Base-by-base conservation (phyloP, 2,113 vertebrate genomes). In the Channa maculata region DNA sequence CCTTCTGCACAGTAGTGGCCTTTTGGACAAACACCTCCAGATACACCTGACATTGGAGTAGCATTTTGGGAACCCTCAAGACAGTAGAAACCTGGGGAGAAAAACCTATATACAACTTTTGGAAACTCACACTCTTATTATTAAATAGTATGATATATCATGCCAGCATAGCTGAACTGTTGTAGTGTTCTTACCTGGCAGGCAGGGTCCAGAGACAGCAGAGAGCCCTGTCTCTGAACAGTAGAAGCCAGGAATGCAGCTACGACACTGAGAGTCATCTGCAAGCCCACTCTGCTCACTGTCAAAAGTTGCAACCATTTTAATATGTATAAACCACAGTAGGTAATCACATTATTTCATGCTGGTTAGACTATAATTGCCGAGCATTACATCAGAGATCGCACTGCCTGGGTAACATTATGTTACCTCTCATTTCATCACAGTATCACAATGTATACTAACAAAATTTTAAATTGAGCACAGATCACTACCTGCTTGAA, bases 1-100 rank as follows among this genome's bases (percentile, higher is more conserved):
- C 94, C 88, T 2, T 84, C 72, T 55, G 92, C 89, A 88, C 97
- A 99, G 90, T 95, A 98, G 64, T 98, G 88, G 3, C 97, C 98
- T 7, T 38, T 44, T 0, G 94, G 95, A 71, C 97, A 99, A 69
- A 95, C 9, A 49, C 84, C 86, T 12, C 94, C 94, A 75, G 80
- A 92, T 34, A 9, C 43, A 41, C 77, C 84, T 58, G 85, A 86
- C 44, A 65, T 65, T 61, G 94, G 94, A 57, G 89, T 71, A 41
- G 92, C 72, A 57, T 81, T 92, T 6, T 77, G 82, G 11, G 94
- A 93, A 39, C 92, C 92, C 36, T 94, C 94, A 24, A 88, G 77
- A 82, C 94, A 95, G 80, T 89, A 94, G 77, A 91, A 94, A 67
- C 94, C 94, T 95, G 64, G 8, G 11, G 14, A 37, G 12, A 71